Evolutionary conservation across 2,797 vertebrate species (phyloP).

Genomic region (Loriculus beryllinus): DNA sequence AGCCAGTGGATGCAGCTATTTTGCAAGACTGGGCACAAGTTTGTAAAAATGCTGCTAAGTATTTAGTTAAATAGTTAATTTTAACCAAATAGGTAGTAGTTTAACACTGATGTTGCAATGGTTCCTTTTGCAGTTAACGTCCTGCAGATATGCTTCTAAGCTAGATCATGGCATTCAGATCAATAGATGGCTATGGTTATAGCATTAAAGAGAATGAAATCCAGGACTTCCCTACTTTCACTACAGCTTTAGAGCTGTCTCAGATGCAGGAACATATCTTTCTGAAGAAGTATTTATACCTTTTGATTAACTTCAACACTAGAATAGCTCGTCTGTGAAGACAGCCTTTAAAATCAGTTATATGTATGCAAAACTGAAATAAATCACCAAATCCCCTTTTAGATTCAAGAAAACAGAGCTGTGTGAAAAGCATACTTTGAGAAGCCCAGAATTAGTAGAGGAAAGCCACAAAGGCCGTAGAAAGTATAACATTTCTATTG

Average conservation of each 20-base stretch:
- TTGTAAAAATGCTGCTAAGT: neutral
- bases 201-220: neutral
- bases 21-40: neutral
- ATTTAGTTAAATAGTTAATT: neutral
- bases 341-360: neutral
- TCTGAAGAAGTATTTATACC: neutral
- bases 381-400: neutral
- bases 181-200: neutral
- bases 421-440: neutral
- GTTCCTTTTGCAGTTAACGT: neutral
- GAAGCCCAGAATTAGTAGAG: neutral
- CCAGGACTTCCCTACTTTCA: neutral
- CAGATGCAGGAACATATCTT: neutral
- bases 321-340: neutral
- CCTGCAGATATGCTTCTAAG: neutral
- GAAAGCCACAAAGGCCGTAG: neutral
- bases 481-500: neutral
- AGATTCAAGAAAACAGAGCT: neutral
- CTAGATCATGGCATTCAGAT: neutral
- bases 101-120: neutral
- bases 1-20: neutral
- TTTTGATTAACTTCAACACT: neutral
- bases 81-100: neutral
- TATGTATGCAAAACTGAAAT: neutral
- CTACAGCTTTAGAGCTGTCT: neutral